Evolutionary conservation across 2,888 invertebrate species (phyloP), one percentile per base, ranked within the genome.

Genomic region (Cryptophagus acutangulus): DNA sequence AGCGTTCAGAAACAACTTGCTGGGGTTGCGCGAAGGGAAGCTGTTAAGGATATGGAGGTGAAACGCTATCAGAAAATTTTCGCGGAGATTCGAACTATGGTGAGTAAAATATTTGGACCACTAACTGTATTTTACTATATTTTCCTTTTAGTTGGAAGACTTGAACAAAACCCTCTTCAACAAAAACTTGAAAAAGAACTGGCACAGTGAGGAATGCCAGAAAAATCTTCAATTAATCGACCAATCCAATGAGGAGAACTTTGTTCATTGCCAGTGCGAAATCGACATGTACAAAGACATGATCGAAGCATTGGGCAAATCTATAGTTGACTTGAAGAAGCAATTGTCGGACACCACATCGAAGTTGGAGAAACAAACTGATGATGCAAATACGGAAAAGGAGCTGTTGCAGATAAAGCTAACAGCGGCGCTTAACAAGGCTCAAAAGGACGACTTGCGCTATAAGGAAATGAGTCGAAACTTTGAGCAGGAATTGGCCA

Each of bases 31-130:
- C 9, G 20, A 20, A 20, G 20, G 9, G 20, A 20, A n/a, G 9
- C 4, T 12, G 9, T n/a, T n/a, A 59, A 55, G 41, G 55, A 58
- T 33, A 39, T 43, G 25, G 58, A 59, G 37, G 48, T 55, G 14
- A 45, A 46, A 16, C 43, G 54, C 24, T 59, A 61, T 34, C 54
- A 57, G 36, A 54, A 61, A 36, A 58, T 64, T 18, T 48, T 62
- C 5, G 40, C 48, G 10, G 59, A 60, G 29, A 43, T 63, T 30
- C 59, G 60, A 43, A 46, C 50, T 36, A 60, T 56, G 13, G 63
- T 64, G 48, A 57, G 57, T 46, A 40, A 18, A 17, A 29, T 30
- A 10, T 13, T 10, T 28, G 13, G 29, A 20, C n/a, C 3, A 18
- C 30, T 17, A 35, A 18, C 26, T 17, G 10, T 24, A 35, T 30